Percentiles rank a stretch among this genome's conserved stretches.
phyloP scores from a whole-genome alignment of 2,888 invertebrate genomes.

The Endotricha flammealis region DNA sequence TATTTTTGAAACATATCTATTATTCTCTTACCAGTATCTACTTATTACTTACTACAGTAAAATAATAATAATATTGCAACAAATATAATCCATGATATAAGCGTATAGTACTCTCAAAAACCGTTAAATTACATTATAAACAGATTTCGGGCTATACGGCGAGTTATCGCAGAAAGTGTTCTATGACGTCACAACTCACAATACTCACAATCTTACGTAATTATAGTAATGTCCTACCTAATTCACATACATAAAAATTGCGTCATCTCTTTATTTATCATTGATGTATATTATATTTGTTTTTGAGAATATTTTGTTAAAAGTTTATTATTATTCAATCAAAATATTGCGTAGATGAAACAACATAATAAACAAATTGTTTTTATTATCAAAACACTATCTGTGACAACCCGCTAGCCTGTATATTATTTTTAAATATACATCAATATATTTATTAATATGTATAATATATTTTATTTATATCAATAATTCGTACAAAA shows the following conservation, averaged over 20 bases:
- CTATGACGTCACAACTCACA: too few relatives aligned
- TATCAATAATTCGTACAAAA: constrained; percentile 40
- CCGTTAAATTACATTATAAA: constrained; percentile 11
- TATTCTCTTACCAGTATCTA: constrained; percentile 14
- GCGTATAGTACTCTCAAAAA: constrained; percentile 20
- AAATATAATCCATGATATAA: constrained; percentile 16
- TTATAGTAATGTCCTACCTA: too few relatives aligned
- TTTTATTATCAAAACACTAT: background rate
- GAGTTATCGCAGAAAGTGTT: background rate
- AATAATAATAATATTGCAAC: constrained; percentile 16
- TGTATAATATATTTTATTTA: constrained; percentile 20
- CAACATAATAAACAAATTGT: too few relatives aligned
- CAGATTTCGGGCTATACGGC: background rate
- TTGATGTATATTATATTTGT: too few relatives aligned
- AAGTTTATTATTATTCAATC: too few relatives aligned
- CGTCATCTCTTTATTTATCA: too few relatives aligned
- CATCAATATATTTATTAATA: constrained; percentile 20
- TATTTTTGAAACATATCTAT: constrained; percentile 12
- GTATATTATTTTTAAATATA: constrained; percentile 25
- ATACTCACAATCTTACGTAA: too few relatives aligned
- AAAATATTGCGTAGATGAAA: too few relatives aligned
- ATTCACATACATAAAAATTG: too few relatives aligned
- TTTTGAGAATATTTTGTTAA: too few relatives aligned
- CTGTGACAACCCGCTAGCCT: constrained; percentile 15
- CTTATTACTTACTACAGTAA: constrained; percentile 13